phyloP scores from a whole-genome alignment of 2,888 invertebrate genomes.

The Lacanobia oleracea region DNA sequence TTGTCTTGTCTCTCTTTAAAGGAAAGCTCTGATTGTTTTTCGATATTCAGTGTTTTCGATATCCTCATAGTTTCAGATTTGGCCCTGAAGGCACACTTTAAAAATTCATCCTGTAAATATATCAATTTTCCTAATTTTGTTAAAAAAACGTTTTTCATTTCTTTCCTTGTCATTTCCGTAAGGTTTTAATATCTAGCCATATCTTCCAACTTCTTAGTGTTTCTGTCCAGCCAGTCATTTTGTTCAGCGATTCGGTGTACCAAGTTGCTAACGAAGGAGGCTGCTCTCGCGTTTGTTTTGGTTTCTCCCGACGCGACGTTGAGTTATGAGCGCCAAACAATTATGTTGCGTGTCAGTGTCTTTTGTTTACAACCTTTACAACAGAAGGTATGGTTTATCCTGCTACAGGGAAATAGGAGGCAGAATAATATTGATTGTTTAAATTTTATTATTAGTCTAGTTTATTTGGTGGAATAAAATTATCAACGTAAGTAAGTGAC shows the following conservation, averaged over 20 bases:
- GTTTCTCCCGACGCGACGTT: constrained; percentile 61
- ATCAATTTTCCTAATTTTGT: too few relatives aligned
- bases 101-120: too few relatives aligned
- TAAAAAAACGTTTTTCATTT: too few relatives aligned
- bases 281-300: constrained; percentile 54
- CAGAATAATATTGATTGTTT: too few relatives aligned
- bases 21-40: too few relatives aligned
- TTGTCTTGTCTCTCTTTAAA: too few relatives aligned
- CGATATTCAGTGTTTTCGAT: too few relatives aligned
- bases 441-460: not conserved
- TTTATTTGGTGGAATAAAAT: not conserved
- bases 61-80: too few relatives aligned
- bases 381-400: constrained; percentile 16
- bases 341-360: constrained; percentile 59
- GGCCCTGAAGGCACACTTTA: too few relatives aligned
- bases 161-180: too few relatives aligned
- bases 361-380: constrained; percentile 40
- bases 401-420: constrained; percentile 3
- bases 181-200: not conserved
- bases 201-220: not conserved
- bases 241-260: constrained; percentile 40
- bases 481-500: too few relatives aligned
- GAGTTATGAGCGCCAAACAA: constrained; percentile 62
- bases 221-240: constrained; percentile 18
- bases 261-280: constrained; percentile 61